A percentile compares a stretch with the other conserved stretches of the same genome.
These are phyloP conservation scores for Rhineura floridana DNA, from an alignment of 2,113 vertebrate species.

Conservation along the genomic window DNA sequence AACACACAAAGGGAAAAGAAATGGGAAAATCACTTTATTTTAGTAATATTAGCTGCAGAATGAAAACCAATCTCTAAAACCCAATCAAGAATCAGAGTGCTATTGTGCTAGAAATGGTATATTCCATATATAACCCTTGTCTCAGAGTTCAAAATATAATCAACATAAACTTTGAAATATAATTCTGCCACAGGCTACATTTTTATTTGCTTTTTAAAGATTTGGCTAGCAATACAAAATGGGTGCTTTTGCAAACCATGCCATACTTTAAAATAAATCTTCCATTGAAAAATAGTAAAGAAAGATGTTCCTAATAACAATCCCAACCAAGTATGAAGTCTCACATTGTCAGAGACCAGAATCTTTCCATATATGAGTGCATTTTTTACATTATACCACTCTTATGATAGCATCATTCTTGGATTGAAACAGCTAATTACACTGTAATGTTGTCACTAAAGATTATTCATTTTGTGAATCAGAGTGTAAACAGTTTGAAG, in stretches of 20 bases:
- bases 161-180: neutral
- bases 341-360: neutral
- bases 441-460: neutral
- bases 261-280: neutral
- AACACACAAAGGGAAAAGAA: neutral
- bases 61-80: neutral
- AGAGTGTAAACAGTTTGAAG: neutral
- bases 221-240: neutral
- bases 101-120: neutral
- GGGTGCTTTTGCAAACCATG: neutral
- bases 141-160: neutral
- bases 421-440: neutral
- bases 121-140: neutral
- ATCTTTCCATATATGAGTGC: neutral
- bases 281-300: neutral
- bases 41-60: neutral
- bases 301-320: neutral
- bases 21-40: neutral
- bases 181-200: neutral
- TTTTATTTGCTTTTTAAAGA: neutral
- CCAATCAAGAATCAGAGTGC: neutral
- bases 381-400: neutral
- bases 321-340: neutral
- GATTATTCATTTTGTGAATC: neutral
- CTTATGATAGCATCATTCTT: neutral